A percentile compares a stretch with the other conserved stretches of the same genome.
These are phyloP conservation scores for Theodoxus fluviatilis DNA, from an alignment of 2,888 invertebrate genomes.

Conservation along the genomic window DNA sequence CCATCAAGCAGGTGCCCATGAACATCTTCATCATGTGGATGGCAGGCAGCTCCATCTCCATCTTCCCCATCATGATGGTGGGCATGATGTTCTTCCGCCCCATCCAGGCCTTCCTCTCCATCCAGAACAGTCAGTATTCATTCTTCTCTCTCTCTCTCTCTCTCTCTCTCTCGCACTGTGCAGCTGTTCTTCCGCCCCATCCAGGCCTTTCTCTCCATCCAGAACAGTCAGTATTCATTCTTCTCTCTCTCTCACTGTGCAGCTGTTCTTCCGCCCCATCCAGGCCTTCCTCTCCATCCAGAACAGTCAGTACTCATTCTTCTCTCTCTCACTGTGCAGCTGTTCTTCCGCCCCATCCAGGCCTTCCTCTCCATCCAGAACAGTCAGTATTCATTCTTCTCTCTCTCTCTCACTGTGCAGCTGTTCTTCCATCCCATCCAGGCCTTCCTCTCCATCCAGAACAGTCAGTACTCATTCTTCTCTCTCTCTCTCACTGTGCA, in stretches of 20 bases:
- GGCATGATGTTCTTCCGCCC: conserved; percentile 98
- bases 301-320: conserved; percentile 67
- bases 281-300: conserved; percentile 90
- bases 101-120: conserved; percentile 90
- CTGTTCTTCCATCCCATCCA: conserved; percentile 93
- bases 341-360: conserved; percentile 94
- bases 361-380: conserved; percentile 84
- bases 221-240: conserved; percentile 67
- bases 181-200: conserved; percentile 94
- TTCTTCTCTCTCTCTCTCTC: neutral
- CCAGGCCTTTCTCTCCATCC: conserved; percentile 89
- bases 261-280: conserved; percentile 92
- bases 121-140: conserved; percentile 69
- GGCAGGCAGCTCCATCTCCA: conserved; percentile 98
- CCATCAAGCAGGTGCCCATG: conserved; percentile 93
- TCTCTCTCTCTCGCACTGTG: no score
- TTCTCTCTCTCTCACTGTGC: no score
- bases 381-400: conserved; percentile 66
- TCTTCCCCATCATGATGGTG: conserved; percentile 99
- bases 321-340: no score
- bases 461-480: conserved; percentile 62
- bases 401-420: no score
- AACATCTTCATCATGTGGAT: conserved; percentile 99
- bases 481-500: no score
- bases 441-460: conserved; percentile 84